phyloP scores from a whole-genome alignment of 2,888 invertebrate genomes.

The Drosophila nr. perissopoda region DNA sequence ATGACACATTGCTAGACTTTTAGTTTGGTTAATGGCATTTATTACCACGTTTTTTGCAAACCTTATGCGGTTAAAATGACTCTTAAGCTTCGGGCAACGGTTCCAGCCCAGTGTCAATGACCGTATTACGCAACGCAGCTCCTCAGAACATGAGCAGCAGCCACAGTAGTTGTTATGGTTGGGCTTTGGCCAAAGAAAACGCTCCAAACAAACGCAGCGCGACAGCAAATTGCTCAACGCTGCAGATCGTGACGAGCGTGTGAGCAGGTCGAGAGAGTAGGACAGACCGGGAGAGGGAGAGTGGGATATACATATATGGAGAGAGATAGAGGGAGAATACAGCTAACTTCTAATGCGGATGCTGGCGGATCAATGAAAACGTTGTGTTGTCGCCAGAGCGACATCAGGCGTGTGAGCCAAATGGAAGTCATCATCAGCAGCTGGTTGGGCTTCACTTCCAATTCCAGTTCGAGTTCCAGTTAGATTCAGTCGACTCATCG shows the following conservation, averaged over 20 bases:
- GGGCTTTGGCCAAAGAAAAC: constrained; percentile 22
- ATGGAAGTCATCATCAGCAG: constrained; percentile 24
- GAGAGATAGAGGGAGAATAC: constrained; percentile 26
- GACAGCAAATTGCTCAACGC: constrained; percentile 63
- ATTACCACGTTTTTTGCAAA: constrained; percentile 35
- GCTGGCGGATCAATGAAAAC: constrained; percentile 61
- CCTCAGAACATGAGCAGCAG: constrained; percentile 46
- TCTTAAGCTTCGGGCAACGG: constrained; percentile 50
- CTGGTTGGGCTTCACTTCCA: constrained; percentile 13
- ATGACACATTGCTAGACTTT: constrained; percentile 21
- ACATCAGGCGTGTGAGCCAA: constrained; percentile 34
- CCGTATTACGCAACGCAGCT: constrained; percentile 80
- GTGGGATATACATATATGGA: neutral
- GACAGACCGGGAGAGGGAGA: neutral
- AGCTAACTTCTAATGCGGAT: constrained; percentile 50
- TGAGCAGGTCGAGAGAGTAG: constrained; percentile 24
- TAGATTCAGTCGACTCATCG: constrained; percentile 57
- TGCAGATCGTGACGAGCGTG: constrained; percentile 70
- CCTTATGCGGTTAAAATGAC: constrained; percentile 35
- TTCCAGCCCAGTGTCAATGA: constrained; percentile 71
- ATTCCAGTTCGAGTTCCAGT: constrained; percentile 45
- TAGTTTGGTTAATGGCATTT: constrained; percentile 15
- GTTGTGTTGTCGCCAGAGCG: constrained; percentile 47
- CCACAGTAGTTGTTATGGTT: constrained; percentile 19
- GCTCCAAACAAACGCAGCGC: constrained; percentile 59